Conservation (phyloP, 2,888 invertebrate genomes). For the Rhingia rostrata region DNA sequence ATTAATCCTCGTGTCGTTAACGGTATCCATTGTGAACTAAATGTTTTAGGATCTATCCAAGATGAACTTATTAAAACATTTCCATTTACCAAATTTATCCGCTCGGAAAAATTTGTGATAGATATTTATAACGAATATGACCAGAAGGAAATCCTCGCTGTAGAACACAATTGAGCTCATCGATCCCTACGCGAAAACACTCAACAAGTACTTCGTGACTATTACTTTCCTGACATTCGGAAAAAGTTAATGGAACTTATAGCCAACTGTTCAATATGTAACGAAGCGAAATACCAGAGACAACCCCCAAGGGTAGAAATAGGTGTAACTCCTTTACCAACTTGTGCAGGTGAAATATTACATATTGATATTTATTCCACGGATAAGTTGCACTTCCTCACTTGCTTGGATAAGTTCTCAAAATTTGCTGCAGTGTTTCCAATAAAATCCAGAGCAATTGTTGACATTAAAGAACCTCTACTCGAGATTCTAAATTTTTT, state of each 20-base stretch:
- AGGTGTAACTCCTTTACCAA: background rate
- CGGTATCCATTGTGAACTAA: background rate
- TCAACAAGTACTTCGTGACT: background rate
- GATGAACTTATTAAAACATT: background rate
- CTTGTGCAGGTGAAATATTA: no score
- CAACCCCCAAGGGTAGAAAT: background rate
- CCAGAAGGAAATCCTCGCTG: background rate
- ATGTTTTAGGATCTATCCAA: background rate
- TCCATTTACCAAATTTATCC: constrained; percentile 1
- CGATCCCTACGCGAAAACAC: background rate
- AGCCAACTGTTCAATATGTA: background rate
- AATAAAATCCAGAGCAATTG: no score
- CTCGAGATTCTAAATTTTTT: no score
- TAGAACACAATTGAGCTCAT: background rate
- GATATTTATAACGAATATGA: background rate
- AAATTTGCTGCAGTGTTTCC: no score
- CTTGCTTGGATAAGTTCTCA: no score
- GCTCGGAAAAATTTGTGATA: constrained; percentile 10
- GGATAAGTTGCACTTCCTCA: no score
- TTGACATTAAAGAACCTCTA: no score
- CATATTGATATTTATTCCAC: no score
- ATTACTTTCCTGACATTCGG: background rate
- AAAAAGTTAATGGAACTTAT: background rate
- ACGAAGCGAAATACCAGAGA: background rate
- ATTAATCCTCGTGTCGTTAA: background rate